Base-by-base conservation (phyloP, 2,797 vertebrate species). In the Smutsia gigantea region DNA sequence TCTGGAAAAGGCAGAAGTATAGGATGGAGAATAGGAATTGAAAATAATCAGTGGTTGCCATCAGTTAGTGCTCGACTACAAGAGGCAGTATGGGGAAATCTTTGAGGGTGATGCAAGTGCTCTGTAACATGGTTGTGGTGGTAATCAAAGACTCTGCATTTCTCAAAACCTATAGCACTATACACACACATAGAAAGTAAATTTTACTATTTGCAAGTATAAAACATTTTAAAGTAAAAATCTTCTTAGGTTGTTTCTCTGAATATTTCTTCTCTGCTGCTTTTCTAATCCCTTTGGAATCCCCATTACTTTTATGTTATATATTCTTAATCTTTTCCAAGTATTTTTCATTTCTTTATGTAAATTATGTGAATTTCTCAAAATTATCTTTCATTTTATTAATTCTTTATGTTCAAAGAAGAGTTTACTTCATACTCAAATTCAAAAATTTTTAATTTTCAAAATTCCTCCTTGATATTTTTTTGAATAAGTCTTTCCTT, bases 331-430 rank as follows among this genome's bases (percentile, higher is more conserved):
- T 59, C 29, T 66, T 93, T 81, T 68, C 82, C 37, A 89, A 69
- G 64, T 82, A 74, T 81, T 74, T 93, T 90, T 68, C 31, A 77
- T 82, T 94, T 74, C 5, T 93, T 63, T 63, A 83, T 83, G 25
- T 91, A 91, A 46, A 57, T 23, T 87, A 18, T 7, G 6, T 37
- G 37, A 37, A 27, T 88, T 71, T 74, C 13, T 91, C 51, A 53
- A 10, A 75, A 53, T 53, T 94, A 31, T 46, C 31, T 90, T 74
- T 93, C 37, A 71, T 96, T 75, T 69, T 31, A 91, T 87, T 90
- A 90, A 86, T 49, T 84, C 59, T 85, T 55, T 51, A 8, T 77
- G 23, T 87, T 87, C 63, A 93, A 96, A 66, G 7, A 68, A 90
- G 13, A 71, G 25, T 69, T 87, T 77, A 91, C 42, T 87, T 5